phyloP scores from a whole-genome alignment of 1,140 invertebrate genomes.

The Propsilocerus akamusi region DNA sequence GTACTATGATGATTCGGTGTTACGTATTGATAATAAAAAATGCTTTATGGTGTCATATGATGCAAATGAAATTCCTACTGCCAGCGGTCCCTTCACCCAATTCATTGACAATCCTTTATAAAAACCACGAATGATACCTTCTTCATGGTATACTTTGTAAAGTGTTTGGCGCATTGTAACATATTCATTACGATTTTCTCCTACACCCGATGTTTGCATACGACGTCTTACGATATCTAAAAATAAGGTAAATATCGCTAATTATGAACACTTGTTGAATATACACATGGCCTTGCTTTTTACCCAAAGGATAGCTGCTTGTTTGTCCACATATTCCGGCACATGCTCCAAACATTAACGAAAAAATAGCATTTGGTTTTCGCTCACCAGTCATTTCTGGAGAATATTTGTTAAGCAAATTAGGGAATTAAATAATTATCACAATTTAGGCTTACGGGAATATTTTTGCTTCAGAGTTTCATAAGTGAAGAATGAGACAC shows the following conservation, averaged over 20 bases:
- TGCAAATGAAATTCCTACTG: constrained; percentile 95
- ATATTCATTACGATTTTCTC: constrained; percentile 9
- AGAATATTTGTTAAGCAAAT: constrained; percentile 4
- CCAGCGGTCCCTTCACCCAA: constrained; percentile 97
- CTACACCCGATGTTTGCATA: constrained; percentile 22
- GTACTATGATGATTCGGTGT: no score
- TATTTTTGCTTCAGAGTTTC: constrained; percentile 78
- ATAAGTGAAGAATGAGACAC: constrained; percentile 93
- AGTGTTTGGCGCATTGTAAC: constrained; percentile 18
- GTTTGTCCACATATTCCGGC: constrained; percentile 91
- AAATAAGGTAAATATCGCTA: not conserved
- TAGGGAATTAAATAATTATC: not conserved
- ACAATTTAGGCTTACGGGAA: constrained; percentile 35
- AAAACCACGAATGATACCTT: constrained; percentile 75
- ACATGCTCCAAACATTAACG: constrained; percentile 68
- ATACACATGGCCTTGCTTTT: no score
- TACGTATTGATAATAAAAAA: no score
- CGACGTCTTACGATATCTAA: constrained; percentile 20
- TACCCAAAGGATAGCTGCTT: constrained; percentile 64
- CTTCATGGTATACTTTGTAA: constrained; percentile 37
- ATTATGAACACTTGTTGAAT: no score
- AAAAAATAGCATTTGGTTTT: constrained; percentile 34
- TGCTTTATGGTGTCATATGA: constrained; percentile 75
- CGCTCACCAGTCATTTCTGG: constrained; percentile 19
- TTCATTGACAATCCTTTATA: constrained; percentile 99